These are phyloP conservation scores for Stenodema calcarata DNA, from an alignment of 2,888 invertebrate genomes.

Conservation along the genomic window DNA sequence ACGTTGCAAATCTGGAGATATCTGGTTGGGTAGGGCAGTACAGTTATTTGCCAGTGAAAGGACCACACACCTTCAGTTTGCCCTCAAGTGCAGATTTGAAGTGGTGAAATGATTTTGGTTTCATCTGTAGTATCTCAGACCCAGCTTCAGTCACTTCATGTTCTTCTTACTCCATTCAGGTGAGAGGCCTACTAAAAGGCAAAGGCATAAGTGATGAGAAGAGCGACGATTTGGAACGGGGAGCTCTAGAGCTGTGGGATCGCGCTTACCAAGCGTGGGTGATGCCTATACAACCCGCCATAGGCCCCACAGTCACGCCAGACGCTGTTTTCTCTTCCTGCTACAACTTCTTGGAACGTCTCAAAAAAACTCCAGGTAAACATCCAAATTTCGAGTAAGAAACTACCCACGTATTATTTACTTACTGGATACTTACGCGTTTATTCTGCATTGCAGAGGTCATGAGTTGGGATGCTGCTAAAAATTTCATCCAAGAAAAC, in stretches of 20 bases:
- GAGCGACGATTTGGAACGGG: slow-evolving; percentile 82
- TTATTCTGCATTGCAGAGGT: slow-evolving; percentile 65
- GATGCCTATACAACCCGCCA: slow-evolving; percentile 69
- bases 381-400: no score
- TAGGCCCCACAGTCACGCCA: slow-evolving; percentile 77
- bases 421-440: no score
- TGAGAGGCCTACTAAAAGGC: slow-evolving; percentile 79
- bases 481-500: slow-evolving; percentile 87
- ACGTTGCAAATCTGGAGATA: no score
- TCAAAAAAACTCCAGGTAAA: slow-evolving; percentile 79
- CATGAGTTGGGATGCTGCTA: slow-evolving; percentile 75
- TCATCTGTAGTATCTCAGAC: no score
- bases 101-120: no score
- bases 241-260: slow-evolving; percentile 92
- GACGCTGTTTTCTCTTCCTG: slow-evolving; percentile 76
- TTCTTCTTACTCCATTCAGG: no score
- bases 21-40: no score
- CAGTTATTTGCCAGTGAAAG: no score
- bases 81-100: no score
- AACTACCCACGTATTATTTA: no score
- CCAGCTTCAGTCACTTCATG: no score
- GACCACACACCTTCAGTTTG: no score
- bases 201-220: slow-evolving; percentile 81
- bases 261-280: slow-evolving; percentile 92
- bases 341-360: slow-evolving; percentile 74